phyloP scores from a whole-genome alignment of 2,888 invertebrate genomes.

The Nomada ruficornis region DNA sequence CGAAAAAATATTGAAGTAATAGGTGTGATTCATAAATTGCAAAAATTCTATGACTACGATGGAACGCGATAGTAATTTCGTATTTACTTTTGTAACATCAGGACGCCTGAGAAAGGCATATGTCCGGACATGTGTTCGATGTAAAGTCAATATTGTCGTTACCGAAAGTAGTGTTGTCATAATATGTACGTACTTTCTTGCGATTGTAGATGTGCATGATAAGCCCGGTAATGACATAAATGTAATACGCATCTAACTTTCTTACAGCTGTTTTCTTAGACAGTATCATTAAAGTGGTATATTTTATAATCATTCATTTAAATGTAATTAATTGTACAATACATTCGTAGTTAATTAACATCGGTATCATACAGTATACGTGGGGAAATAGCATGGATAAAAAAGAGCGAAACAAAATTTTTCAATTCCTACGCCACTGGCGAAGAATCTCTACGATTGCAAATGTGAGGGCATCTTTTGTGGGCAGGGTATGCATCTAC shows the following conservation, averaged over 20 bases:
- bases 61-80: background rate
- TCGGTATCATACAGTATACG: background rate
- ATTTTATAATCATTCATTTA: background rate
- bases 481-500: conserved; percentile 2
- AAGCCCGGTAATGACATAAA: conserved; percentile 12
- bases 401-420: background rate
- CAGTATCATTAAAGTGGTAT: background rate
- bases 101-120: conserved; percentile 8
- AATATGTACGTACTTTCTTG: background rate
- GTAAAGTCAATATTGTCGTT: conserved; percentile 40
- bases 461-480: conserved; percentile 45
- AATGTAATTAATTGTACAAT: background rate
- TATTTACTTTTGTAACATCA: conserved; percentile 11
- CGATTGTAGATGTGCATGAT: conserved; percentile 9
- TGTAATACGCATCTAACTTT: background rate
- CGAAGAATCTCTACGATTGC: conserved; percentile 43
- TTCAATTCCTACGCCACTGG: conserved; percentile 41
- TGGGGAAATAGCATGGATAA: background rate
- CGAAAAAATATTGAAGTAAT: background rate
- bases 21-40: background rate
- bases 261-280: background rate
- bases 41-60: background rate
- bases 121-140: conserved; percentile 22
- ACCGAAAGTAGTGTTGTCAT: conserved; percentile 11
- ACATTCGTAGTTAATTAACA: background rate